phyloP scores from a whole-genome alignment of 2,888 invertebrate genomes.

The Ectemnius cavifrons region DNA sequence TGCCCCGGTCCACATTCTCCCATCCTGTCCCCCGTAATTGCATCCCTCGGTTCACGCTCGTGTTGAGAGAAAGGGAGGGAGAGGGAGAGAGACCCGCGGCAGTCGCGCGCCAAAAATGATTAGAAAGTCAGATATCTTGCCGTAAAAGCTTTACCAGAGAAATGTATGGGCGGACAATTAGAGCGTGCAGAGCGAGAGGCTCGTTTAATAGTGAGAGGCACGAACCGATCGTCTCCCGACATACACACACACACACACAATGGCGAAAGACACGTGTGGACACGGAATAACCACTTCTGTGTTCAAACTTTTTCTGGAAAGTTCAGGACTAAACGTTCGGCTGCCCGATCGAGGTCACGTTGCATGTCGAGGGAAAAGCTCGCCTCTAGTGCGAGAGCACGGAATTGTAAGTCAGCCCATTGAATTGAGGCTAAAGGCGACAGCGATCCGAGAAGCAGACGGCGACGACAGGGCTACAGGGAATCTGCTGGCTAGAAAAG shows the following conservation, averaged over 20 bases:
- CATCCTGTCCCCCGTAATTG: constrained; percentile 55
- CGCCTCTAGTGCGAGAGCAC: too few species aligned
- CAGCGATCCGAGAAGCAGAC: constrained; percentile 13
- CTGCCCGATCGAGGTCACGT: not conserved
- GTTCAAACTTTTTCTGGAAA: constrained; percentile 67
- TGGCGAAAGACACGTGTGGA: constrained; percentile 47
- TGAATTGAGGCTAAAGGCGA: not conserved
- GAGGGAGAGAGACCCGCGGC: too few species aligned
- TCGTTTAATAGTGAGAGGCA: constrained; percentile 25
- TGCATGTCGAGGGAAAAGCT: not conserved
- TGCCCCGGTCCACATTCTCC: constrained; percentile 71
- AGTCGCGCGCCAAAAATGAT: too few species aligned
- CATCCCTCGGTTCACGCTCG: constrained; percentile 32
- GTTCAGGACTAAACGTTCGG: constrained; percentile 27
- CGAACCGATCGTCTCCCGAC: constrained; percentile 48
- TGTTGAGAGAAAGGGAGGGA: not conserved
- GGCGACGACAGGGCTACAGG: constrained; percentile 1
- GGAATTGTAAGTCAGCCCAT: too few species aligned
- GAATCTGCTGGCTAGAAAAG: constrained; percentile 4
- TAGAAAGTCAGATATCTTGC: too few species aligned
- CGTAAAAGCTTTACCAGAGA: too few species aligned
- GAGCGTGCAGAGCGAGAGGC: too few species aligned
- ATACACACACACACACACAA: constrained; percentile 7
- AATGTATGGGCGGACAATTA: too few species aligned
- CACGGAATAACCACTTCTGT: constrained; percentile 75